Base-by-base conservation (phyloP, 64 coral and sea anemone species). In the Trachythela sp. region DNA sequence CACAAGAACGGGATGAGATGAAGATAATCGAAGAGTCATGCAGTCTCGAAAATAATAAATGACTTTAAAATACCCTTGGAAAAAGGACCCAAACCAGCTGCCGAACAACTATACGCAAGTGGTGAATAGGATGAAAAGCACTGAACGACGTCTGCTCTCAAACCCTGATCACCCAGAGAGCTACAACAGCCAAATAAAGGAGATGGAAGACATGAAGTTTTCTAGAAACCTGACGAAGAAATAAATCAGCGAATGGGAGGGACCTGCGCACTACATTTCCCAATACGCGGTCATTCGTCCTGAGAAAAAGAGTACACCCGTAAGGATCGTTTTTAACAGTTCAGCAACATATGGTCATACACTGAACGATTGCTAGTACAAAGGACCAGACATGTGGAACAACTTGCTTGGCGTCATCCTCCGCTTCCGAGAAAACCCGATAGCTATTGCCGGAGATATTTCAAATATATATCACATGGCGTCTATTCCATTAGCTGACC, bases 311-410 rank as follows among this genome's bases (percentile, higher is more conserved):
- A 88, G 56, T 71, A 22, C 50, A 51, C 40, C 54, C 18, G 14
- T 59, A 59, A 2, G 86, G 35, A 87, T 67, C 59, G 49, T 87
- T 0, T 87, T 87, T 64, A 87, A 64, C 52, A 34, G 50, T 35
- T 87, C 39, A n/a, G 84, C 84, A 59, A 59, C 54, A 22, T 59
- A 59, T n/a, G 54, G 54, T 13, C 54, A 59, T 13, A 59, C 54
- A 59, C 54, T 59, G 4, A 59, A 59, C 54, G 18, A 59, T 59
- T 59, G 14, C 24, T 59, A 13, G 54, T 59, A 59, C 54, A 59
- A 59, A 59, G 54, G 54, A 59, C 14, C 54, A 14, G 54, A 59
- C 54, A 6, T 59, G 54, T 59, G 4, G 18, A 59, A 59, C 54
- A 59, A 13, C 14, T 59, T 22, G 14, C 14, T 59, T 59, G 54